Base-by-base conservation (phyloP, 2,113 vertebrate species). In the Gulo gulo region DNA sequence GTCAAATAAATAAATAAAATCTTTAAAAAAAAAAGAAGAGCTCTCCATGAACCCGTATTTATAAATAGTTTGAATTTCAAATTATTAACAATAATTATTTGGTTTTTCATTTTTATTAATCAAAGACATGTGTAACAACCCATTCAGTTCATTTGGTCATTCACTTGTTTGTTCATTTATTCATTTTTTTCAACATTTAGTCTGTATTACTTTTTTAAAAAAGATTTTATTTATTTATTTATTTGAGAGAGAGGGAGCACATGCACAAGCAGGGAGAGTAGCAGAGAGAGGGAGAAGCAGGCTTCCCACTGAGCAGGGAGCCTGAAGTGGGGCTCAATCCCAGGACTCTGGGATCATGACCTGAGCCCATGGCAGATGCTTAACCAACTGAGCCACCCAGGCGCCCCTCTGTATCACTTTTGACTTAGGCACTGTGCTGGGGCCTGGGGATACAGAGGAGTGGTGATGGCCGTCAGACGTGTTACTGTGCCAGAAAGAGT, bases 21-120 rank as follows among this genome's bases (percentile, higher is more conserved):
- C n/a, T n/a, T n/a, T n/a, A n/a, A n/a, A n/a, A n/a, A n/a, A n/a
- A n/a, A n/a, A 26, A 47, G 91, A 81, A 81, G 71, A 55, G 1
- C 16, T 94, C 21, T 57, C 55, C 12, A 10, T 50, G 42, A 57
- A 34, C 24, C 12, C 1, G 6, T 39, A 55, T 74, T 80, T 88
- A 67, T 39, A 96, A 88, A 81, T 45, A 69, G 31, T 86, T 88
- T 80, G 29, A 57, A 80, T 94, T 71, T 91, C 21, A 93, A 74
- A 61, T 90, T 45, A 45, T 59, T 90, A 57, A 59, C 20, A 36
- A 29, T 73, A 69, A 55, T 18, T 73, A 24, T 24, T 31, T 87
- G 6, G 21, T 92, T 85, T 88, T 74, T 29, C 31, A 18, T 71
- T 88, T 69, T 92, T 50, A 59, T 91, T 76, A 85, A 59, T 42